Evolutionary conservation across 2,888 invertebrate genomes (phyloP), one percentile per base, ranked within the genome.

Genomic region (Pristionchus japonicus): DNA sequence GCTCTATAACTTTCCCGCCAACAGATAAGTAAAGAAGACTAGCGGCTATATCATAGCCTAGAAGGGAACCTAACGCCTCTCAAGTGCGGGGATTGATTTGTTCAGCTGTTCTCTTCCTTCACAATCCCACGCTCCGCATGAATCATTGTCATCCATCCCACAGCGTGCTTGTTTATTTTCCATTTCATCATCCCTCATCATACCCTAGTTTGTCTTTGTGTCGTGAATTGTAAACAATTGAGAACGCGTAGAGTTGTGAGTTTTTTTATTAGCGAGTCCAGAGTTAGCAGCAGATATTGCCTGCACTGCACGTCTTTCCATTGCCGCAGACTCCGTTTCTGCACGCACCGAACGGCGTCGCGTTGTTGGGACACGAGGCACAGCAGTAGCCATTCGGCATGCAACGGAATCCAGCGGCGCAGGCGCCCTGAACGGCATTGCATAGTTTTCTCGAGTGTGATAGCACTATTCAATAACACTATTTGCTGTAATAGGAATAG

Each of bases 211-310:
- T 6, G 13, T 47, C 47, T 47, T 13, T 9, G 47, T 52, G 52
- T 7, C 3, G 17, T 52, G 52, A 20, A 7, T 52, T 52, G 20
- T 20, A 11, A 7, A 17, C 17, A 52, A 20, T 17, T 52, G 3
- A 20, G 2, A 7, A n/a, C n/a, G n/a, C n/a, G n/a, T n/a, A n/a
- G n/a, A 20, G 3, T 20, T 7, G 23, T 2, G 52, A 52, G 23
- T 20, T 17, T 2, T 3, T 52, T 52, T 52, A 52, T 52, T 23
- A 17, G 23, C 3, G 2, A 3, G 52, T 1, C 1, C 15, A 64
- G 17, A 31, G 40, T 91, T 85, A 92, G 87, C 93, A 93, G 88
- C 93, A 93, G 86, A 93, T 92, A 88, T 93, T 94, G 40, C 94
- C 93, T n/a, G 91, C 88, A 11, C 88, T 82, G 87, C 94, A 93